Percentiles rank a stretch among this genome's conserved stretches.
Conservation (phyloP, 2,797 vertebrate species). For the Malurus splendens region DNA sequence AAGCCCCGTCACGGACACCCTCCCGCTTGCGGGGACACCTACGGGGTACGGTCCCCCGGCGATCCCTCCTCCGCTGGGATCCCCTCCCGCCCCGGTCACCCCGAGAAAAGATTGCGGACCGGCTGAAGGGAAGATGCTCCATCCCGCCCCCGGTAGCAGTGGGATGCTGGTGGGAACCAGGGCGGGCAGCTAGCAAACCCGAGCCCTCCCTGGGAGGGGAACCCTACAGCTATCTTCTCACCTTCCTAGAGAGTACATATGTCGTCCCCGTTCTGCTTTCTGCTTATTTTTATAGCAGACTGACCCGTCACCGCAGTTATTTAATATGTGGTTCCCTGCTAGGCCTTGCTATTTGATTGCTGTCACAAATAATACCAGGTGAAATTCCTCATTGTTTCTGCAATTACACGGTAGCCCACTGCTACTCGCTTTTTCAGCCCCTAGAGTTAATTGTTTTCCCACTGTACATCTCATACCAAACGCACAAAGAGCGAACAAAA, state of each 20-base stretch:
- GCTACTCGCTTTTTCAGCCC: neutral
- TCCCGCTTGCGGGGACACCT: neutral
- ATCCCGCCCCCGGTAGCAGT: neutral
- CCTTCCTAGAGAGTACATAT: neutral
- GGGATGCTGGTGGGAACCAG: neutral
- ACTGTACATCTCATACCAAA: neutral
- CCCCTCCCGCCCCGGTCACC: too few species aligned
- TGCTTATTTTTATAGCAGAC: neutral
- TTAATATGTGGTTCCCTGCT: constrained; percentile 27
- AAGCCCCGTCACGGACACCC: accelerated
- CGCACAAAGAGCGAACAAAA: neutral
- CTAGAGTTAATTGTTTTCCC: constrained; percentile 28
- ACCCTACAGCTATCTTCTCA: neutral
- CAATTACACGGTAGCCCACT: neutral
- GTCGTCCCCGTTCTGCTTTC: neutral
- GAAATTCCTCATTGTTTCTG: constrained; percentile 28
- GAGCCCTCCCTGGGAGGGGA: neutral
- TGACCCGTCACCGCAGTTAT: neutral
- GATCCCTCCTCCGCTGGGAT: neutral
- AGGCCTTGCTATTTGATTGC: constrained; percentile 25
- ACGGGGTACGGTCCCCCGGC: neutral
- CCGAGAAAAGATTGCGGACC: neutral
- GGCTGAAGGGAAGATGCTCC: neutral
- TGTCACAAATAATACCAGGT: neutral
- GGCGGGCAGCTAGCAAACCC: neutral